Percentiles rank a stretch among this genome's conserved stretches.
phyloP scores from a whole-genome alignment of 2,113 vertebrate species.

The Pardalotus punctatus region DNA sequence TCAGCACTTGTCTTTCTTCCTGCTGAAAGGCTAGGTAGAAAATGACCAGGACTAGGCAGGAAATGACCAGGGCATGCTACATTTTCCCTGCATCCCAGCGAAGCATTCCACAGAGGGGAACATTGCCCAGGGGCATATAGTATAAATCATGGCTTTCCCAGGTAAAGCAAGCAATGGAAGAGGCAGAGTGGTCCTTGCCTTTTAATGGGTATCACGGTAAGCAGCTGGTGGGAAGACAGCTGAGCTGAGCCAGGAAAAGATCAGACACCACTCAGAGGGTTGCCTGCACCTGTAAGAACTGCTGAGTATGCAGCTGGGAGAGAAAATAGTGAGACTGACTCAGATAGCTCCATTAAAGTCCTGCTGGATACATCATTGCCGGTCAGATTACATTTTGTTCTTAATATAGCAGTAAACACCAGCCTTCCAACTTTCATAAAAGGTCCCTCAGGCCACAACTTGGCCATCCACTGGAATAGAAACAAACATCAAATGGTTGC shows the following conservation, averaged over 20 bases:
- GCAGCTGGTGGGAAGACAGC: background rate
- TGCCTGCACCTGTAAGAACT: background rate
- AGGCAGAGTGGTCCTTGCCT: background rate
- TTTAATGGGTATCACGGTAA: background rate
- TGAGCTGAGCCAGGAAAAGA: background rate
- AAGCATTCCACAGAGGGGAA: background rate
- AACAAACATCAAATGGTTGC: background rate
- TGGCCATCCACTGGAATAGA: background rate
- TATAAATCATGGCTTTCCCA: background rate
- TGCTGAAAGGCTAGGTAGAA: background rate
- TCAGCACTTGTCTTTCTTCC: background rate
- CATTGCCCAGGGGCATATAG: background rate
- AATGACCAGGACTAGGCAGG: background rate
- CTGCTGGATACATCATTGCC: background rate
- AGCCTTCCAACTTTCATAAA: background rate
- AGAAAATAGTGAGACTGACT: background rate
- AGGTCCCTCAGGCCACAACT: background rate
- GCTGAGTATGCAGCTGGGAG: background rate
- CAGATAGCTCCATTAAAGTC: background rate
- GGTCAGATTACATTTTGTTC: conserved; percentile 4
- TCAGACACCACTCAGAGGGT: background rate
- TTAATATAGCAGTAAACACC: background rate
- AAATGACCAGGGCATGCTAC: background rate
- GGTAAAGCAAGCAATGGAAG: background rate
- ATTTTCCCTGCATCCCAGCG: background rate